Evolutionary conservation across 30 jellyfish, hydroid and myxozoan species (phyloP).

Genomic region (Nemopilema nomurai): DNA sequence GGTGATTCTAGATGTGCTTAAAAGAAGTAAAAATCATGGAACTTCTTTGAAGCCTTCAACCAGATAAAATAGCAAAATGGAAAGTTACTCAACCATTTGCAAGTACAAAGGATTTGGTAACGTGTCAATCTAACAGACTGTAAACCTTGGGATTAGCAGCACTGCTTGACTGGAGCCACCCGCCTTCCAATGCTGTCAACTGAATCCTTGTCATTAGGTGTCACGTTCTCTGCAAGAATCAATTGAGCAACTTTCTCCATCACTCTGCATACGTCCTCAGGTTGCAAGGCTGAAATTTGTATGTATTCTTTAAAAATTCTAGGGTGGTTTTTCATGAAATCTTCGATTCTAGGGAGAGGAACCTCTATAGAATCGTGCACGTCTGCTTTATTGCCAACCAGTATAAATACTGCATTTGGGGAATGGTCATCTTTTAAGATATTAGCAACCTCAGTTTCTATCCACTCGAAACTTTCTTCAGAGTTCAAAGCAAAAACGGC

Average conservation of each 20-base stretch:
- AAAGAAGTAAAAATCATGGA: no score
- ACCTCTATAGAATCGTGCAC: background rate
- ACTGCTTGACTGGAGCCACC: no score
- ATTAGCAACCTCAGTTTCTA: background rate
- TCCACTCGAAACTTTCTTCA: constrained; percentile 3
- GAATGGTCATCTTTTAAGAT: constrained; percentile 1
- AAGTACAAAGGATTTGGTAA: no score
- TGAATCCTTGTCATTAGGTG: background rate
- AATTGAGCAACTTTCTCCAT: background rate
- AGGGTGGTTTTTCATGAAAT: constrained; percentile 9
- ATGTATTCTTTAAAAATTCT: background rate
- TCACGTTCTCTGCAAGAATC: constrained; percentile 1
- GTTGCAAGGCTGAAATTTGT: constrained; percentile 6
- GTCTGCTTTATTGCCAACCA: constrained; percentile 28
- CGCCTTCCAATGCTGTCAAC: background rate
- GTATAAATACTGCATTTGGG: constrained; percentile 15
- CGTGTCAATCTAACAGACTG: no score
- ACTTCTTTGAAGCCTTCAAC: no score
- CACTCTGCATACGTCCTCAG: background rate
- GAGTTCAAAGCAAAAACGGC: constrained; percentile 8
- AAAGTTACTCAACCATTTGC: no score
- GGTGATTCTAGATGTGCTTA: no score
- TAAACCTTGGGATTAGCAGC: no score
- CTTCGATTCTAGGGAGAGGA: background rate
- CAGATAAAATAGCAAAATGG: no score